Conservation (phyloP, 1,140 invertebrate genomes). For the Tachypleus tridentatus region DNA sequence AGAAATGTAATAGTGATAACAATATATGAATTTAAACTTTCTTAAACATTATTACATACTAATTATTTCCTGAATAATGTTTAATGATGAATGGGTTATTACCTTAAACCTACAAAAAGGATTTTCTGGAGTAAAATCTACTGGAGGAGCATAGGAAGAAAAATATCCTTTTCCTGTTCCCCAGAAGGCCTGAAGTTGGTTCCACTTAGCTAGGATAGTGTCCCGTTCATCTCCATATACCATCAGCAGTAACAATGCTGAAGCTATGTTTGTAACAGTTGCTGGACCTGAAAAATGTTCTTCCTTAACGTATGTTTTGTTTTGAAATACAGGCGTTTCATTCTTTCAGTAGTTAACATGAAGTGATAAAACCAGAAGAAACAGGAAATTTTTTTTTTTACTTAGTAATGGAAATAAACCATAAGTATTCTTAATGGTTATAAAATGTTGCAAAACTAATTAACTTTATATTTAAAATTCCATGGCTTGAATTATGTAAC, state of each 20-base stretch:
- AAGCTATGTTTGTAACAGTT: constrained; percentile 22
- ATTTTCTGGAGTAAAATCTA: constrained; percentile 77
- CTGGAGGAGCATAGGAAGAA: constrained; percentile 50
- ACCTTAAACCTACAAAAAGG: constrained; percentile 79
- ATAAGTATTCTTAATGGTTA: no score
- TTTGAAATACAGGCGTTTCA: background rate
- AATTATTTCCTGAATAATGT: no score
- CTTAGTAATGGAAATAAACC: no score
- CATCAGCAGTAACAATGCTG: constrained; percentile 64
- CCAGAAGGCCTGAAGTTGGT: constrained; percentile 86
- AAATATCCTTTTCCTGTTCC: constrained; percentile 71
- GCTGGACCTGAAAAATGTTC: constrained; percentile 2
- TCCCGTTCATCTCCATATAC: constrained; percentile 88
- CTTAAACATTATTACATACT: no score
- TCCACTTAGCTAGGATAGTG: constrained; percentile 80
- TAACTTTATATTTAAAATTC: no score
- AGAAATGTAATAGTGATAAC: no score
- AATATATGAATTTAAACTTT: no score
- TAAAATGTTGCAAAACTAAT: no score
- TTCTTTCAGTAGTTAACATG: background rate
- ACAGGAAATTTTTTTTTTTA: background rate
- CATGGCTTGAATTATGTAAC: no score
- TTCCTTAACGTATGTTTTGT: background rate
- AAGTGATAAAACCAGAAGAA: background rate
- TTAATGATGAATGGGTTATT: background rate